Percentiles rank a stretch among this genome's conserved stretches.
These are phyloP conservation scores for Neodon shergylaensis DNA, from an alignment of 2,113 vertebrate genomes.

Conservation along the genomic window DNA sequence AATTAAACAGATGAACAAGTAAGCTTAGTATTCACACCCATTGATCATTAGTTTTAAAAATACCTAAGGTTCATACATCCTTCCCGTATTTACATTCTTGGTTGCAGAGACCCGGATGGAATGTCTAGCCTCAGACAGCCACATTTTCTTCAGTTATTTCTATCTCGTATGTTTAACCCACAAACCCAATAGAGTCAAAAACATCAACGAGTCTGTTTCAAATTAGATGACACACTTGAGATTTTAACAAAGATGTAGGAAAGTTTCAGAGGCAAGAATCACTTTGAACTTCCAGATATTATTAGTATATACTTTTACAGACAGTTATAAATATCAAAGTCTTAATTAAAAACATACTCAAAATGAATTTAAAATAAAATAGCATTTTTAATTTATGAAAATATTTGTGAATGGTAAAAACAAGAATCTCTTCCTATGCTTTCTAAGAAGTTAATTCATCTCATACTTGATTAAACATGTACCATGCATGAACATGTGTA, in stretches of 20 bases:
- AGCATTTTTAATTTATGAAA: neutral
- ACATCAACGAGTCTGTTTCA: slow-evolving; percentile 85
- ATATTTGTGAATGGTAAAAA: neutral
- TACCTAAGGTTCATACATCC: slow-evolving; percentile 82
- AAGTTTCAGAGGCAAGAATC: slow-evolving; percentile 48
- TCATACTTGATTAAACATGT: neutral
- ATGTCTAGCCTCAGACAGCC: slow-evolving; percentile 88
- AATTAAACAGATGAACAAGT: slow-evolving; percentile 33
- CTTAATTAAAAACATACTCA: neutral
- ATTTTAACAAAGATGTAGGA: slow-evolving; percentile 77
- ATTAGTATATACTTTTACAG: neutral
- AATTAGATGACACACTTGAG: slow-evolving; percentile 85
- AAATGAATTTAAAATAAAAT: slow-evolving; percentile 22
- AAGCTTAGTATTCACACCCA: slow-evolving; percentile 70
- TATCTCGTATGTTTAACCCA: slow-evolving; percentile 82
- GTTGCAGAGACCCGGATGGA: slow-evolving; percentile 84
- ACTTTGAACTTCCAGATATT: neutral
- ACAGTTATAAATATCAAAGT: neutral
- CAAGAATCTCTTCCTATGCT: neutral
- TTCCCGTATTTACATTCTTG: slow-evolving; percentile 90
- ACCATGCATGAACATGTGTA: neutral
- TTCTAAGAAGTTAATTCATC: neutral
- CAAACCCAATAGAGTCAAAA: slow-evolving; percentile 81
- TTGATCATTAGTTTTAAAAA: slow-evolving; percentile 80
- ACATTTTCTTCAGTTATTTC: slow-evolving; percentile 87